Evolutionary conservation across 2,888 invertebrate genomes (phyloP).

Genomic region (Calliphora vomitoria): DNA sequence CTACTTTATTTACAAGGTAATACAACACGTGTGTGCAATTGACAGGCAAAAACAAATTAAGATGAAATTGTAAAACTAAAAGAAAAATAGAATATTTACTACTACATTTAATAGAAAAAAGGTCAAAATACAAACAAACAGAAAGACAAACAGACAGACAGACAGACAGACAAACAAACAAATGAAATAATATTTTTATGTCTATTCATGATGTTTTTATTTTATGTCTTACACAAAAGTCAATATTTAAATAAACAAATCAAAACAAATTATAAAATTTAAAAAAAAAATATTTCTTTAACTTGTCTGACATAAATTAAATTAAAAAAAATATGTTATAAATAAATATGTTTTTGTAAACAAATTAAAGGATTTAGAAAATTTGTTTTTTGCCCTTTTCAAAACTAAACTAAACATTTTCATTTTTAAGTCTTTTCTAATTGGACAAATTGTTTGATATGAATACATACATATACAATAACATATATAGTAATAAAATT

Average conservation of each 20-base stretch:
- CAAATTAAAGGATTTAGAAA: background rate
- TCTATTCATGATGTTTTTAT: constrained; percentile 7
- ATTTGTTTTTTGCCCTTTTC: background rate
- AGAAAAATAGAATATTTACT: background rate
- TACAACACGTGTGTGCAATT: constrained; percentile 1
- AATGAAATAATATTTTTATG: background rate
- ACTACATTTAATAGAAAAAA: background rate
- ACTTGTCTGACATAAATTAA: background rate
- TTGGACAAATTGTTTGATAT: background rate
- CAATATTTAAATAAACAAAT: constrained; percentile 33
- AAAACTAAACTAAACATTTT: background rate
- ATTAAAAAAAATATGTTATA: constrained; percentile 26
- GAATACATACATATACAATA: too few species aligned
- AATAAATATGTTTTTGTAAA: background rate
- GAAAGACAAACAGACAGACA: background rate
- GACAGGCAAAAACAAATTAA: constrained; percentile 10
- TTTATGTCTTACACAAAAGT: constrained; percentile 26
- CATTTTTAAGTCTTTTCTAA: background rate
- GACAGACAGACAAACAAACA: background rate
- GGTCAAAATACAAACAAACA: constrained; percentile 7
- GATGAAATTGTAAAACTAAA: constrained; percentile 6
- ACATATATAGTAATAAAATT: too few species aligned
- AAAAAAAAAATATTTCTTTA: background rate
- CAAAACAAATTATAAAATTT: constrained; percentile 13
- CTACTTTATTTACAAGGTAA: background rate